phyloP scores from a whole-genome alignment of 2,888 invertebrate species.

The Acheta domesticus region DNA sequence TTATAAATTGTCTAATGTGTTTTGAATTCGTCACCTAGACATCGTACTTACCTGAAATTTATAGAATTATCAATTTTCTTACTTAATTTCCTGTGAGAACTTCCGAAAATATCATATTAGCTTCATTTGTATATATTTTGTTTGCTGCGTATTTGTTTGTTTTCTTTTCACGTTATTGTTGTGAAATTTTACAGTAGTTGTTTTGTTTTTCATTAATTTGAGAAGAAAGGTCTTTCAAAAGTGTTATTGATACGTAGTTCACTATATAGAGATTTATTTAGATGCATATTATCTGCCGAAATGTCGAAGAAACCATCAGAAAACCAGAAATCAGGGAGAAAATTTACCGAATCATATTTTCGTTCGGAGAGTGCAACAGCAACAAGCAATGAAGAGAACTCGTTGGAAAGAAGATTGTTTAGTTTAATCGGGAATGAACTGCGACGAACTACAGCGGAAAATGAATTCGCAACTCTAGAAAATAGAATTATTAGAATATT shows the following conservation, averaged over 20 bases:
- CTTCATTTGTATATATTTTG: too few species aligned
- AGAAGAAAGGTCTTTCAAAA: not conserved
- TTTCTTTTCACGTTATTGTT: not conserved
- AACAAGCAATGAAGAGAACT: not conserved
- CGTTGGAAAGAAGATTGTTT: not conserved
- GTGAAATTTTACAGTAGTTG: not conserved
- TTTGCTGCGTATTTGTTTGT: too few species aligned
- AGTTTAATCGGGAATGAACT: not conserved
- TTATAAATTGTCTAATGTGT: too few species aligned
- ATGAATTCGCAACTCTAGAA: not conserved
- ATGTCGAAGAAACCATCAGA: not conserved
- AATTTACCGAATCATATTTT: too few species aligned
- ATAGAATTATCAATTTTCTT: too few species aligned
- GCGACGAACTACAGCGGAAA: not conserved
- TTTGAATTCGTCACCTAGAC: too few species aligned
- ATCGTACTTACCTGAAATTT: too few species aligned
- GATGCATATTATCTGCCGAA: not conserved
- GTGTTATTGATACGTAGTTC: too few species aligned
- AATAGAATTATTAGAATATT: not conserved
- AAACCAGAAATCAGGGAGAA: not conserved
- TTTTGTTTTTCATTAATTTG: constrained; percentile 7
- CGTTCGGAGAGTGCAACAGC: not conserved
- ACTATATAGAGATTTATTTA: too few species aligned
- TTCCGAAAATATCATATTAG: too few species aligned
- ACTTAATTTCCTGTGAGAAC: too few species aligned